Base-by-base conservation (phyloP, 2,113 vertebrate species). In the Chascanopsetta lugubris region DNA sequence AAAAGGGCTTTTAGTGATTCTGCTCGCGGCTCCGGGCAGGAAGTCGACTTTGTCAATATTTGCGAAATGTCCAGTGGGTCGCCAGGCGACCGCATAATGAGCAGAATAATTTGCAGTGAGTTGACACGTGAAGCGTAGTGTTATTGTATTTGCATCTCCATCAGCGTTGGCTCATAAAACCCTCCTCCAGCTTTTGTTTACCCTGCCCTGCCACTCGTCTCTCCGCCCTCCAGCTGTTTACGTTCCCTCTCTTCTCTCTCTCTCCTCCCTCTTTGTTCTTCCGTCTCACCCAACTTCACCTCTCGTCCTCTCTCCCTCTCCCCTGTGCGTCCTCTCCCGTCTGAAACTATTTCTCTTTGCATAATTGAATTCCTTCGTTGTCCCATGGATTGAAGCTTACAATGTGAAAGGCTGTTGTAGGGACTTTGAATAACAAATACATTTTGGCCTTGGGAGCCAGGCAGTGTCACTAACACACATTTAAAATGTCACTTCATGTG, bases 191-290 rank as follows among this genome's bases (percentile, higher is more conserved):
- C 45, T 38, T 40, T n/a, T 83, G 48, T 80, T 84, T 60, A 60
- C 22, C 48, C 48, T 66, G 42, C 82, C 74, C 80, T 74, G 69
- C 73, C 73, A 82, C 72, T 65, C 49, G 56, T 53, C 51, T 66
- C 43, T n/a, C 24, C 75, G 62, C 68, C 80, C 59, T 12, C 0
- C 0, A 49, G 61, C 48, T 85, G 76, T 87, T 80, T 66, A 56
- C 69, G 49, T 74, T 69, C 59, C 57, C 56, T 36, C 47, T 47
- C 5, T 25, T 36, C 47, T 47, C 5, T 25, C 45, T 46, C 46
- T 21, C 30, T 42, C 18, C 12, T 56, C 22, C 26, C 40, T 25
- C 43, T 49, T 72, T 69, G 79, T 85, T 84, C 81, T 64, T 73
- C 62, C 26, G 8, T 67, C 67, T 82, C 66, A 78, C 72, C 76